Conservation (phyloP, 1,140 invertebrate genomes). For the Euwallacea similis region DNA sequence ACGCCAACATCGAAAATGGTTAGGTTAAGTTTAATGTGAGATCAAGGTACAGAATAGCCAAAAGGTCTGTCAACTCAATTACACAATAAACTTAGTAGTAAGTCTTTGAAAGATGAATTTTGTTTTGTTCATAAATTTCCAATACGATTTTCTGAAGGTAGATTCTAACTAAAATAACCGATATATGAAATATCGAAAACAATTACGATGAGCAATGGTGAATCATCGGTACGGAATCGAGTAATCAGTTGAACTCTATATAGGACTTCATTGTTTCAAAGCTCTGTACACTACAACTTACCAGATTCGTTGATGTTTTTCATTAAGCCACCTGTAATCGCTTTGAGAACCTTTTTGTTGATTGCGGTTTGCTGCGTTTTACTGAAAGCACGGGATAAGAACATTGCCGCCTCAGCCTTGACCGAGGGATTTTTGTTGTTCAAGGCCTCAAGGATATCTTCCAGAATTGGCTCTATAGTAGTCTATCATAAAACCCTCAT, state of each 20-base stretch:
- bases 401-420: constrained; percentile 89
- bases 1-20: background rate
- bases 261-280: background rate
- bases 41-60: too few species aligned
- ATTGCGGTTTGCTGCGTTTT: constrained; percentile 77
- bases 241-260: background rate
- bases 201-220: background rate
- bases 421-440: constrained; percentile 95
- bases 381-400: constrained; percentile 81
- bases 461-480: constrained; percentile 83
- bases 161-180: too few species aligned
- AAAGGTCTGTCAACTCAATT: too few species aligned
- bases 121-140: too few species aligned
- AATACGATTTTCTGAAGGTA: too few species aligned
- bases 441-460: constrained; percentile 81
- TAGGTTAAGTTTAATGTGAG: background rate
- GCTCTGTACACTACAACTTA: constrained; percentile 46
- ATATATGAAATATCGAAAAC: background rate
- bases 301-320: constrained; percentile 86
- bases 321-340: constrained; percentile 75
- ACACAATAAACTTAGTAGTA: too few species aligned
- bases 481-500: constrained; percentile 59
- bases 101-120: too few species aligned
- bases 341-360: constrained; percentile 92
- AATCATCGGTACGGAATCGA: background rate